Percentiles rank a stretch among this genome's conserved stretches.
These are phyloP conservation scores for Salvelinus fontinalis DNA, from an alignment of 2,113 vertebrate species.

Conservation along the genomic window DNA sequence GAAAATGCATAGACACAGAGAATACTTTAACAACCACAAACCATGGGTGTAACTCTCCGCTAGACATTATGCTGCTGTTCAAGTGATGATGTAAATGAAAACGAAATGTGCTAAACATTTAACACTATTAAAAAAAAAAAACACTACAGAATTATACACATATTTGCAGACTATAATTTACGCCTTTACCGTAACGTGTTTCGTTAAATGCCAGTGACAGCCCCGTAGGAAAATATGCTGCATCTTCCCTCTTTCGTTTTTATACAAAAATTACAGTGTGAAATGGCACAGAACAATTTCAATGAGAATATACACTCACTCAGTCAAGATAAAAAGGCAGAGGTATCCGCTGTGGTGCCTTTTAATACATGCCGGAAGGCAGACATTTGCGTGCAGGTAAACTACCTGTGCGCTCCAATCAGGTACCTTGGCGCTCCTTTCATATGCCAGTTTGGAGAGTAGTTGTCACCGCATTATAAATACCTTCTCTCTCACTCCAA, in stretches of 20 bases:
- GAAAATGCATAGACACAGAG: conserved; percentile 15
- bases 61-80: neutral
- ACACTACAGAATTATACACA: neutral
- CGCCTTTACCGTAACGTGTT: neutral
- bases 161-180: neutral
- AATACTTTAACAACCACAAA: neutral
- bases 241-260: conserved; percentile 3
- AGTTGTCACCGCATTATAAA: neutral
- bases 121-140: neutral
- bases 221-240: neutral
- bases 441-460: neutral
- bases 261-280: neutral
- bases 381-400: conserved; percentile 51
- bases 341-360: neutral
- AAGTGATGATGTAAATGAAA: neutral
- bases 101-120: neutral
- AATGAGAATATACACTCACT: neutral
- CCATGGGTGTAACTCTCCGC: conserved; percentile 5
- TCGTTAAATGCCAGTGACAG: neutral
- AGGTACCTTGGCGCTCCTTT: conserved; percentile 19
- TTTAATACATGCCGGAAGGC: neutral
- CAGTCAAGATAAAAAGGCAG: neutral
- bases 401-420: conserved; percentile 54
- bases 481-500: neutral
- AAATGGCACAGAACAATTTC: neutral